Percentiles rank a stretch among this genome's conserved stretches.
These are phyloP conservation scores for Aplidium turbinatum DNA, from an alignment of 23 tunicate genomes.

Conservation along the genomic window DNA sequence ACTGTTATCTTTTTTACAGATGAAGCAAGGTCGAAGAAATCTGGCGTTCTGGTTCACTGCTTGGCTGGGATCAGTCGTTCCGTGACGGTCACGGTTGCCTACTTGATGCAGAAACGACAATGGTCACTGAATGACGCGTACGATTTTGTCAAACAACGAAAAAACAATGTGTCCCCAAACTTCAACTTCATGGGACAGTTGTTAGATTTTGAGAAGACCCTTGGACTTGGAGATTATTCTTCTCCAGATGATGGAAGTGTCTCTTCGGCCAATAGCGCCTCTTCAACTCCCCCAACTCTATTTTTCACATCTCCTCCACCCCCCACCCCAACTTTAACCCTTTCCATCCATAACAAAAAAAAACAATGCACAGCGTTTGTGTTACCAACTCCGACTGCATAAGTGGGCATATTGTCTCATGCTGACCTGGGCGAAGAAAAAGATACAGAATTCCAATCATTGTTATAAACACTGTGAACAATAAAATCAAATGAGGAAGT, in stretches of 20 bases:
- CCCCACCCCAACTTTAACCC: constrained; percentile 64
- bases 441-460: too few relatives aligned
- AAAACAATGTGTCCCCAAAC: constrained; percentile 88
- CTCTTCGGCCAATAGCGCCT: constrained; percentile 10
- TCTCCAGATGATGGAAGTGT: constrained; percentile 21
- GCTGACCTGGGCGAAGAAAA: too few relatives aligned
- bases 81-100: constrained; percentile 86
- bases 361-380: too few relatives aligned
- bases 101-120: constrained; percentile 67
- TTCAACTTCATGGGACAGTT: constrained; percentile 95
- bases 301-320: constrained; percentile 78
- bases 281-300: constrained; percentile 39
- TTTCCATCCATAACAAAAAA: constrained; percentile 23
- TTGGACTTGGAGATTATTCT: constrained; percentile 58
- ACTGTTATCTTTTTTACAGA: constrained; percentile 44
- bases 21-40: constrained; percentile 72
- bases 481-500: too few relatives aligned
- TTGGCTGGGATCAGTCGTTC: constrained; percentile 91
- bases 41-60: constrained; percentile 87
- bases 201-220: constrained; percentile 74
- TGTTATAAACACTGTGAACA: too few relatives aligned
- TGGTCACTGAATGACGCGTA: constrained; percentile 91
- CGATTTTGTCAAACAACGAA: constrained; percentile 86
- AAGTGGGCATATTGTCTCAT: too few relatives aligned
- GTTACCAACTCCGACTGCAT: too few relatives aligned